Evolutionary conservation across 2,797 vertebrate genomes (phyloP), one percentile per base, ranked within the genome.

Genomic region (Limosa lapponica): DNA sequence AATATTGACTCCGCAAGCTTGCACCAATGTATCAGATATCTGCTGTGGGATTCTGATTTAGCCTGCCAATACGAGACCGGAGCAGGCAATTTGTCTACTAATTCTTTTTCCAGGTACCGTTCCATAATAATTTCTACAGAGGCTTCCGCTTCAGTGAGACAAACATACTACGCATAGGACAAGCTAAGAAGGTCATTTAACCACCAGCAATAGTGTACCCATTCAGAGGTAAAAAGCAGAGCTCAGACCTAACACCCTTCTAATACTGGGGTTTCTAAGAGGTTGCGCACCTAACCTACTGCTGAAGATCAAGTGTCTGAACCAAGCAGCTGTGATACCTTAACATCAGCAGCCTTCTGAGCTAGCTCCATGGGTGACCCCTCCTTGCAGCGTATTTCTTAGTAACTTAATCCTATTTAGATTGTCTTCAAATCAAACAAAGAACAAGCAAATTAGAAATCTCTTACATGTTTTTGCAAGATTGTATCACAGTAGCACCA

Each of bases 321-420:
- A 75, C 37, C 27, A 78, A 23, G 10, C 32, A 89, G 43, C 43
- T 55, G 25, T 18, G 58, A 95, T 51, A 67, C 23, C 16, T 79
- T 80, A 94, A 82, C 85, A 93, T 44, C 6, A 67, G 70, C 48
- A 89, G 41, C 30, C 43, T 95, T 92, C 93, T 74, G 54, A 95
- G 55, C 66, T 90, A 91, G 66, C 74, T 43, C 52, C 66, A 41
- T 1, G 32, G 71, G 64, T 64, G 82, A 96, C 58, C 82, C 57
- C 69, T 97, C 95, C 93, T 90, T 57, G 73, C 41, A 86, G 57
- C 58, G 52, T 84, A 95, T 97, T 96, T 97, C 87, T 93, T 95
- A 94, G 90, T 88, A 92, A 96, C 92, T 96, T 97, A 97, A 98
- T 96, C 95, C 91, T 86, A 91, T 95, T 96, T 96, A 95, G 91